phyloP scores from a whole-genome alignment of 2,113 vertebrate species.

The Callocephalon fimbriatum region DNA sequence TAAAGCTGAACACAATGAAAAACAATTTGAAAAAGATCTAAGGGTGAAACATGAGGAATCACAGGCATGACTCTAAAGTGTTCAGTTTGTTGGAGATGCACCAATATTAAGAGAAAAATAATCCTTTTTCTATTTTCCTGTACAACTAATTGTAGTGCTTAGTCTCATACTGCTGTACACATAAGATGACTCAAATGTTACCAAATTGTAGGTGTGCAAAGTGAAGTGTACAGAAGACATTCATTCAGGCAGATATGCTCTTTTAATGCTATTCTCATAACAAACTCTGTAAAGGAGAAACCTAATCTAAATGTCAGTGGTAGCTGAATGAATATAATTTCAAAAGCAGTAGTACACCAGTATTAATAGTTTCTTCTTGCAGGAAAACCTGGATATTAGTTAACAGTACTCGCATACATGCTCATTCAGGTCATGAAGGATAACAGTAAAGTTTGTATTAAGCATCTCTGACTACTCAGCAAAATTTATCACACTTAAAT shows the following conservation, averaged over 20 bases:
- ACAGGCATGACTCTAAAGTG: background rate
- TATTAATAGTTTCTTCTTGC: background rate
- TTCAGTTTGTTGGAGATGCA: background rate
- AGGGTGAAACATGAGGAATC: background rate
- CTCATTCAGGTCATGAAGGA: background rate
- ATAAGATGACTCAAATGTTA: background rate
- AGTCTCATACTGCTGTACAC: background rate
- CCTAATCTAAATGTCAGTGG: background rate
- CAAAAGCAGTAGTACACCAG: background rate
- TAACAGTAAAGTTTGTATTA: background rate
- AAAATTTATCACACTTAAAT: background rate
- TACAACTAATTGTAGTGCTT: background rate
- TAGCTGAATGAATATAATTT: background rate
- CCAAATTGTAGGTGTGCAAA: background rate
- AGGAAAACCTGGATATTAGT: background rate
- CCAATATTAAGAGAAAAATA: background rate
- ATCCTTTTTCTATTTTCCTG: background rate
- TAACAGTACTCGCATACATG: background rate
- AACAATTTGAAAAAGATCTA: background rate
- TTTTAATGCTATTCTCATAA: background rate
- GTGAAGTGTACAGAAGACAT: background rate
- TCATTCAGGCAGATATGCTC: background rate
- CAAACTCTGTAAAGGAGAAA: background rate
- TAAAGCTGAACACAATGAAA: constrained; percentile 32
- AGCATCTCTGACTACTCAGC: background rate